Conservation (phyloP, 2,888 invertebrate genomes). For the Meteorus cinctellus region DNA sequence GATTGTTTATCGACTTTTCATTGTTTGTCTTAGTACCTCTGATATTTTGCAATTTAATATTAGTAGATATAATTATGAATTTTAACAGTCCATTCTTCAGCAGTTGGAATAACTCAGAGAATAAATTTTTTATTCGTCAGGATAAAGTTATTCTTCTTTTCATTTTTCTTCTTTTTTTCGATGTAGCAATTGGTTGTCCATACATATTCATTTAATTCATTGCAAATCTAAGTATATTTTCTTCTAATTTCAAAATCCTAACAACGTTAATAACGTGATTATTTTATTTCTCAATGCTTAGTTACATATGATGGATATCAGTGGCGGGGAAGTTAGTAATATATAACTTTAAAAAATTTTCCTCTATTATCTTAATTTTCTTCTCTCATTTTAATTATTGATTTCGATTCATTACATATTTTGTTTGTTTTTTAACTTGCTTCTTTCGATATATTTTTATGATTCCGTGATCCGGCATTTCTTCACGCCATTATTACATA, state of each 20-base stretch:
- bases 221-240: background rate
- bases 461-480: slow-evolving; percentile 45
- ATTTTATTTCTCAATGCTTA: background rate
- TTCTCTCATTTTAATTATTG: background rate
- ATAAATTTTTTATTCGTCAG: background rate
- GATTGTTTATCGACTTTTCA: background rate
- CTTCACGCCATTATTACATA: slow-evolving; percentile 50
- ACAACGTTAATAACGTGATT: background rate
- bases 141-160: background rate
- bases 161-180: background rate
- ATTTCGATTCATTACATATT: background rate
- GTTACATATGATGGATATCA: background rate
- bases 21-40: background rate
- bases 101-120: background rate
- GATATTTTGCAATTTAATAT: background rate
- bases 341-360: background rate
- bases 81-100: background rate
- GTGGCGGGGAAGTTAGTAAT: background rate
- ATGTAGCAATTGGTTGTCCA: background rate
- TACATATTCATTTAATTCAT: background rate
- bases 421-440: background rate
- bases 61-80: background rate
- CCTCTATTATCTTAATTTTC: background rate
- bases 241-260: background rate
- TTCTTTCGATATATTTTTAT: slow-evolving; percentile 13